These are phyloP conservation scores for Homarus americanus DNA, from an alignment of 1,140 invertebrate genomes.

Conservation along the genomic window DNA sequence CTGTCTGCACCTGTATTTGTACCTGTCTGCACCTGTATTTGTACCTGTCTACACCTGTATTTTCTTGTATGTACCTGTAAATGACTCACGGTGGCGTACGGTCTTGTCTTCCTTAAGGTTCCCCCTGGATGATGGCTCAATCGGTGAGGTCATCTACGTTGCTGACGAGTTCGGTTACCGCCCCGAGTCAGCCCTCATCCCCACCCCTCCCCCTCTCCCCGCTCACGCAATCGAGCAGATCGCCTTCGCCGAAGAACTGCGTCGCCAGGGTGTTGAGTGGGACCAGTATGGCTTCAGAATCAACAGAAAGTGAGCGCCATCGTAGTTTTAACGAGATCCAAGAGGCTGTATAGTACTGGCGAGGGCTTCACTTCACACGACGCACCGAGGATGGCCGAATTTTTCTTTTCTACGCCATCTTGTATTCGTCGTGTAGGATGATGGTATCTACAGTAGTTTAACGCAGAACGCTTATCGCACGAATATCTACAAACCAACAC, in stretches of 20 bases:
- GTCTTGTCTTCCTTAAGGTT: slow-evolving; percentile 30
- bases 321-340: neutral
- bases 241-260: slow-evolving; percentile 41
- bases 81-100: neutral
- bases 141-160: slow-evolving; percentile 41
- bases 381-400: neutral
- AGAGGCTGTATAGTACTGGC: slow-evolving; percentile 8
- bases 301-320: neutral
- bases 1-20: neutral
- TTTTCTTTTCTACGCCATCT: neutral
- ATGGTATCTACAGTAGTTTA: neutral
- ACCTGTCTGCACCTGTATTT: no score
- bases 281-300: slow-evolving; percentile 34
- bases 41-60: neutral
- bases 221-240: slow-evolving; percentile 41
- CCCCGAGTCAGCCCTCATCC: slow-evolving; percentile 40
- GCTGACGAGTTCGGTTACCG: slow-evolving; percentile 51
- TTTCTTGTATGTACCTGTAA: neutral
- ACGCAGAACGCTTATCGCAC: neutral
- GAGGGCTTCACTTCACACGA: neutral
- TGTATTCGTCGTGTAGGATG: neutral
- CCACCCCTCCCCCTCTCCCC: slow-evolving; percentile 31
- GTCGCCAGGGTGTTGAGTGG: slow-evolving; percentile 1
- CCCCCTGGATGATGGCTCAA: slow-evolving; percentile 32
- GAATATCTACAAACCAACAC: neutral